A percentile compares a stretch with the other conserved stretches of the same genome.
Conservation (phyloP, 2,113 vertebrate genomes). For the Ginglymostoma cirratum region DNA sequence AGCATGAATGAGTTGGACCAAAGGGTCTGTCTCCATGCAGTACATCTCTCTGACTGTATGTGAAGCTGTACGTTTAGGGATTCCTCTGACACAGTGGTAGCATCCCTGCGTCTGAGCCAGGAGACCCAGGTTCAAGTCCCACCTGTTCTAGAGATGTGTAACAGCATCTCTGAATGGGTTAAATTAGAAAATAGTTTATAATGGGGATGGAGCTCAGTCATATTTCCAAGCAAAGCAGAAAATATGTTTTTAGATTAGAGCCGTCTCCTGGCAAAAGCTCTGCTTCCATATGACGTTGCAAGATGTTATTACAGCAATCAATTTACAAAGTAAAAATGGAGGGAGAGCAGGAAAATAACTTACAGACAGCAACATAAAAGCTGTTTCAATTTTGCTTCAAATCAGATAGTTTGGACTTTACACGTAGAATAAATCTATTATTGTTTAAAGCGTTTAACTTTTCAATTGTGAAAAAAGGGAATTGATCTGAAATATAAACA, state of each 20-base stretch:
- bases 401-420: not conserved
- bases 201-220: not conserved
- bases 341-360: not conserved
- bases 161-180: no score
- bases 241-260: not conserved
- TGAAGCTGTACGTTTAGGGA: no score
- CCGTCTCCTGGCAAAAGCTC: not conserved
- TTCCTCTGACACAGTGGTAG: no score
- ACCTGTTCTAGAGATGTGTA: no score
- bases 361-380: not conserved
- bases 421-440: not conserved
- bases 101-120: no score
- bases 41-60: no score
- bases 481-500: no score
- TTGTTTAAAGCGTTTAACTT: not conserved
- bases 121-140: no score
- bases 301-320: not conserved
- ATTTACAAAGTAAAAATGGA: not conserved
- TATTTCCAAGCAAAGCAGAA: not conserved
- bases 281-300: not conserved
- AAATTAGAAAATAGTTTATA: not conserved
- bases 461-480: no score
- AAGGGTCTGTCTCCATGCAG: no score
- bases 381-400: not conserved
- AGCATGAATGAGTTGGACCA: no score